Conservation (phyloP, 2,113 vertebrate genomes). For the Sceloporus undulatus region DNA sequence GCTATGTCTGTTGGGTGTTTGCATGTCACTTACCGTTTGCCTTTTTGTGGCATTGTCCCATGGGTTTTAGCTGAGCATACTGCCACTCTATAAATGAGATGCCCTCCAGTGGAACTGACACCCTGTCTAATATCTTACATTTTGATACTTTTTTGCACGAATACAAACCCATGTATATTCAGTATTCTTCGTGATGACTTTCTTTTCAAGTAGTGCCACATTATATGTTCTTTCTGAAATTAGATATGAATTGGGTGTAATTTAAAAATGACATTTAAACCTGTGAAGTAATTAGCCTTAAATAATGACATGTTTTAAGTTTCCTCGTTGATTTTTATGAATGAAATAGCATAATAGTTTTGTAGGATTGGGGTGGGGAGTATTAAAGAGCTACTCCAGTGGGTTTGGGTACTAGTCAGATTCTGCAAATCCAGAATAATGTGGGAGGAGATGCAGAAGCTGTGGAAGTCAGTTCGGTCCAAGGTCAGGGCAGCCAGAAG, state of each 20-base stretch:
- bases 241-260: slow-evolving; percentile 48
- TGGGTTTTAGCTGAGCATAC: not conserved
- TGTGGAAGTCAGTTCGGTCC: too few species aligned
- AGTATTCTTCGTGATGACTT: not conserved
- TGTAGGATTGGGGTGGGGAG: not conserved
- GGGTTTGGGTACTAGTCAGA: too few species aligned
- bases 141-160: slow-evolving; percentile 45
- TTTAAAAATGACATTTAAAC: slow-evolving; percentile 46
- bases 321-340: slow-evolving; percentile 44
- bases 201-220: slow-evolving; percentile 35
- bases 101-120: not conserved
- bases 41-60: not conserved
- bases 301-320: not conserved
- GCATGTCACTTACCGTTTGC: not conserved
- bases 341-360: slow-evolving; percentile 18
- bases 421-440: too few species aligned
- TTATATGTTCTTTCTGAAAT: slow-evolving; percentile 56
- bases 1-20: not conserved
- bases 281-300: slow-evolving; percentile 32
- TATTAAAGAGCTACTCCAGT: slow-evolving; percentile 1
- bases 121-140: slow-evolving; percentile 12
- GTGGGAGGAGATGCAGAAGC: too few species aligned
- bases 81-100: not conserved
- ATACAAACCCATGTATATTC: slow-evolving; percentile 40
- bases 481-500: too few species aligned